Percentiles rank a stretch among this genome's conserved stretches.
phyloP scores from a whole-genome alignment of 2,888 invertebrate species.

The Schizotus pectinicornis region DNA sequence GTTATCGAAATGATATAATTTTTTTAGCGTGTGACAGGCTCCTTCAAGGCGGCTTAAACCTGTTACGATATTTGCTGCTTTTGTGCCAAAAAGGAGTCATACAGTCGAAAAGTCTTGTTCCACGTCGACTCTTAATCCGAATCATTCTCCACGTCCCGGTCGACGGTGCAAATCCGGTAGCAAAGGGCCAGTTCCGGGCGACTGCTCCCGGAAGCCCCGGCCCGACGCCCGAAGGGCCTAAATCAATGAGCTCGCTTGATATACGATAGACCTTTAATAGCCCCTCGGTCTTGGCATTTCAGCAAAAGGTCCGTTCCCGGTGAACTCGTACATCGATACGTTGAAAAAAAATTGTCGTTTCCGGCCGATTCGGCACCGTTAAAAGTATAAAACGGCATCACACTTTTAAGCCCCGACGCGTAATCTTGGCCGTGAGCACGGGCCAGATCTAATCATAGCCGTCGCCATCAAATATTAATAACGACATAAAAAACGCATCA shows the following conservation, averaged over 20 bases:
- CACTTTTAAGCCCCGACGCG: slow-evolving; percentile 13
- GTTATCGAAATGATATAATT: too few species aligned
- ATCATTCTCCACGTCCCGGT: not conserved
- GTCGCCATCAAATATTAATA: slow-evolving; percentile 32
- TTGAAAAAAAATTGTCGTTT: slow-evolving; percentile 4
- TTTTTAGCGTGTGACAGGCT: too few species aligned
- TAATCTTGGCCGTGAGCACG: slow-evolving; percentile 16
- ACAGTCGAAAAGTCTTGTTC: too few species aligned
- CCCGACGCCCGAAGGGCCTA: slow-evolving; percentile 31
- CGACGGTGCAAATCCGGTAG: slow-evolving; percentile 13
- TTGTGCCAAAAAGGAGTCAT: too few species aligned
- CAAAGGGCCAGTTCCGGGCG: slow-evolving; percentile 22
- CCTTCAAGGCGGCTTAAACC: too few species aligned
- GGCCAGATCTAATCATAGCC: slow-evolving; percentile 20
- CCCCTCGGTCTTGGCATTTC: slow-evolving; percentile 40
- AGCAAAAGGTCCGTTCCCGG: slow-evolving; percentile 25
- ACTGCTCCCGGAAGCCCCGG: slow-evolving; percentile 25
- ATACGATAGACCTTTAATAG: slow-evolving; percentile 46
- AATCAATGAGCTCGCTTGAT: slow-evolving; percentile 41
- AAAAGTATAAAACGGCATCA: slow-evolving; percentile 16
- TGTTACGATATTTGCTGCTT: too few species aligned
- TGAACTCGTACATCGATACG: not conserved
- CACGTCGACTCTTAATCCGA: too few species aligned
- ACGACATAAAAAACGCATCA: slow-evolving; percentile 33
- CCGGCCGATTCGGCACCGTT: slow-evolving; percentile 1